phyloP scores from a whole-genome alignment of 2,797 vertebrate species.

The Lepidocolaptes lacrymiger region DNA sequence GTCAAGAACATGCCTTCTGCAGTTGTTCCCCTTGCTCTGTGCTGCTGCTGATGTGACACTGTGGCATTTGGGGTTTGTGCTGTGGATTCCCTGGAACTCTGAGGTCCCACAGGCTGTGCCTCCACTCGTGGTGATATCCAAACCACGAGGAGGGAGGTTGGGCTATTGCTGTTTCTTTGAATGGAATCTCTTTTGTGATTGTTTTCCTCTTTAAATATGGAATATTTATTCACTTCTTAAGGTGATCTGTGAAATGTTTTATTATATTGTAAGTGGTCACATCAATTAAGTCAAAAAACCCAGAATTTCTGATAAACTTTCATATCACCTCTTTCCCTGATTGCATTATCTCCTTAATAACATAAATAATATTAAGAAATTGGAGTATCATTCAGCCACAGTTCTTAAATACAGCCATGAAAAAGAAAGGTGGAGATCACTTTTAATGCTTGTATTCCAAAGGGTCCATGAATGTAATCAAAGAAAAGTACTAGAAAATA shows the following conservation, averaged over 20 bases:
- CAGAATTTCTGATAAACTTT: not conserved
- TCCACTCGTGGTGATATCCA: not conserved
- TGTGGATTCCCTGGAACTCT: not conserved
- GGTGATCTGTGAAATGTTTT: not conserved
- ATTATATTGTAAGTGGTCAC: not conserved
- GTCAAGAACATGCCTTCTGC: not conserved
- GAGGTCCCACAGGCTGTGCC: not conserved
- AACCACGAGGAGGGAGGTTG: rapidly evolving
- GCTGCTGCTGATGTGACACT: not conserved
- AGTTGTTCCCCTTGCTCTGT: not conserved
- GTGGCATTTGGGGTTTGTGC: not conserved
- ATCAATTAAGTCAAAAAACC: not conserved
- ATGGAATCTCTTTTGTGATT: not conserved
- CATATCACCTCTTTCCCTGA: not conserved
- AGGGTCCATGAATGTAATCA: not conserved
- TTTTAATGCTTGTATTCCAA: not conserved
- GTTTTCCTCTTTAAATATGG: not conserved
- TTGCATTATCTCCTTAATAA: not conserved
- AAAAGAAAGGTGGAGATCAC: not conserved
- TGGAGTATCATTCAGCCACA: not conserved
- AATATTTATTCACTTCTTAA: not conserved
- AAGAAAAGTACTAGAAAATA: not conserved
- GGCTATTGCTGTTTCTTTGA: not conserved
- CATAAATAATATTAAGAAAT: not conserved
- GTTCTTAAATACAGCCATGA: not conserved